Percentiles rank a stretch among this genome's conserved stretches.
Conservation (phyloP, 2,888 invertebrate genomes). For the Cryptus viduatorius region DNA sequence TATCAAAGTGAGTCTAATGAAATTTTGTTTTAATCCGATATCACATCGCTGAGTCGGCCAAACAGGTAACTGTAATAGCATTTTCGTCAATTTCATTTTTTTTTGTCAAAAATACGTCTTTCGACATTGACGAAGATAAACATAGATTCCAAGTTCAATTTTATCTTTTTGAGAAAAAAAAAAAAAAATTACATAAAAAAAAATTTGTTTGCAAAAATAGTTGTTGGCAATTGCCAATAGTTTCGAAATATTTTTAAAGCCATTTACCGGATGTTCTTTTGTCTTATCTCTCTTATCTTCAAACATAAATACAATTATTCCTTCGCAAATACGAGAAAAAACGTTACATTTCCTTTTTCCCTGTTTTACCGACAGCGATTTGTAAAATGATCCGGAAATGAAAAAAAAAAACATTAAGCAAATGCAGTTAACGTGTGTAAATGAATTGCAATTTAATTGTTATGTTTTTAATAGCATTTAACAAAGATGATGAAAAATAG, state of each 20-base stretch:
- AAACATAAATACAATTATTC: constrained; percentile 3
- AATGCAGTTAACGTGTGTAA: not conserved
- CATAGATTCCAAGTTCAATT: too few relatives aligned
- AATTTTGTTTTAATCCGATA: not conserved
- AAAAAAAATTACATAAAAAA: too few relatives aligned
- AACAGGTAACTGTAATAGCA: not conserved
- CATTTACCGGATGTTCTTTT: not conserved
- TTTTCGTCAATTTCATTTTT: not conserved
- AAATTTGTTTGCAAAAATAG: too few relatives aligned
- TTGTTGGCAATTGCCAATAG: too few relatives aligned
- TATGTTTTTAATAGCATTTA: constrained; percentile 58
- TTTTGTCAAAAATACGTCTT: not conserved
- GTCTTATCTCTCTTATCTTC: not conserved
- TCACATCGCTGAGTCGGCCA: not conserved
- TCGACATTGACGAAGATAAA: not conserved
- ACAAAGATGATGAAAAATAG: constrained; percentile 72
- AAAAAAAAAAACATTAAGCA: not conserved
- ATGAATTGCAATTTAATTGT: not conserved
- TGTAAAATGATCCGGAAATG: not conserved
- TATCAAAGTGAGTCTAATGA: constrained; percentile 69
- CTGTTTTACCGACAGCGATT: not conserved
- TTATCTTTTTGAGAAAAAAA: too few relatives aligned
- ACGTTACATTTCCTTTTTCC: not conserved
- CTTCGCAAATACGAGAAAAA: not conserved
- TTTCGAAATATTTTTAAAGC: too few relatives aligned